Base-by-base conservation (phyloP, 2,797 vertebrate species). In the Remorina albescens region DNA sequence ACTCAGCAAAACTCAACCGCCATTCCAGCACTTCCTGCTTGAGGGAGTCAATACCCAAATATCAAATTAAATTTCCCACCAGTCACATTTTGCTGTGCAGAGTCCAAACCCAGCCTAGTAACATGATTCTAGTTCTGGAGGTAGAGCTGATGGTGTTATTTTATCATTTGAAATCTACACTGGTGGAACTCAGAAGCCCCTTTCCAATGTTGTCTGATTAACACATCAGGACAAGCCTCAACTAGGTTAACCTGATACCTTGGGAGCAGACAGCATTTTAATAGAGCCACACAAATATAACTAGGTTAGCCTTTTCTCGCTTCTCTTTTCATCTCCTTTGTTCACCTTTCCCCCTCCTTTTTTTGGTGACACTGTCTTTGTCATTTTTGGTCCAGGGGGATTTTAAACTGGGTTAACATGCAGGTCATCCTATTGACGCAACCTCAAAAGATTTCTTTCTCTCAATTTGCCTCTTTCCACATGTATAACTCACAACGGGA, bases 201-300 rank as follows among this genome's bases (percentile, higher is more conserved):
- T 79, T 69, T 78, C 51, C 79, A 84, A 50, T 81, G 62, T 70
- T 65, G 42, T 74, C 74, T 88, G 78, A 89, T 86, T 78, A 89
- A 80, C 78, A 74, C 70, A 80, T 80, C 74, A 67, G 56, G 54
- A 81, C 69, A 74, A 75, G 69, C 82, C 64, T 87, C 76, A 89
- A 83, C 78, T 86, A 71, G 74, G 82, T 86, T 87, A 87, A 86
- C 80, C 69, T 75, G 71, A 84, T 80, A 86, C 82, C 71, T 10
- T 44, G 79, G 77, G 79, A 91, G 71, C 74, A 67, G 76, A 67
- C 50, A 56, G 81, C 59, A 68, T 74, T 85, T 81, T 84, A 76
- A 73, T 78, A 67, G 19, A 78, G 53, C 58, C 61, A 59, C 62
- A 30, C 59, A 76, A 67, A 67, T 55, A 56, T 58, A 69, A 80